A percentile compares a stretch with the other conserved stretches of the same genome.
phyloP scores from a whole-genome alignment of 2,888 invertebrate species.

The Luperina nickerlii region DNA sequence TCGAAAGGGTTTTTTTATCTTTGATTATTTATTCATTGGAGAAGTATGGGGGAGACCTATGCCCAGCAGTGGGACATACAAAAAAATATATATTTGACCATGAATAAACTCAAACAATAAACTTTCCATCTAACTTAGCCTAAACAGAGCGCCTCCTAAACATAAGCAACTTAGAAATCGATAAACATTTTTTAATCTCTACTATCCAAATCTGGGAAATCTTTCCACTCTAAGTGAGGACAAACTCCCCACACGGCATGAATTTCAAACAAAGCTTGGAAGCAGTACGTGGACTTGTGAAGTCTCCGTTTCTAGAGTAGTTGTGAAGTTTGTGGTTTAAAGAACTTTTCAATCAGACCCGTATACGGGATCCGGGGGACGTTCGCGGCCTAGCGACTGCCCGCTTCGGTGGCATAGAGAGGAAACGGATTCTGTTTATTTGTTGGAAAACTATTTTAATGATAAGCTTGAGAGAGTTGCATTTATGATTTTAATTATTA shows the following conservation, averaged over 20 bases:
- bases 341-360: slow-evolving; percentile 87
- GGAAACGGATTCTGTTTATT: slow-evolving; percentile 49
- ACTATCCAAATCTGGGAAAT: slow-evolving; percentile 19
- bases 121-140: background rate
- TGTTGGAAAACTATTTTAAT: background rate
- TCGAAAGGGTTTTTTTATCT: background rate
- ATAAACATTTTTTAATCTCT: slow-evolving; percentile 35
- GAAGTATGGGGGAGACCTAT: no score
- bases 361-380: slow-evolving; percentile 77
- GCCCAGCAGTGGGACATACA: no score
- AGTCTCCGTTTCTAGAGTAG: slow-evolving; percentile 64
- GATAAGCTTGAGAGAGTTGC: background rate
- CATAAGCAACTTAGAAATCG: slow-evolving; percentile 1
- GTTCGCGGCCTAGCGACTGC: slow-evolving; percentile 69
- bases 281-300: slow-evolving; percentile 62
- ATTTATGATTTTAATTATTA: background rate
- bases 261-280: slow-evolving; percentile 65
- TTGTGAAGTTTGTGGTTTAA: slow-evolving; percentile 76
- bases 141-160: no score
- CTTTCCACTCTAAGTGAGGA: slow-evolving; percentile 43
- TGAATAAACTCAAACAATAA: background rate
- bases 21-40: no score
- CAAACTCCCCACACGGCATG: slow-evolving; percentile 50
- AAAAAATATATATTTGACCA: no score
- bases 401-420: slow-evolving; percentile 53